phyloP scores from a whole-genome alignment of 1,140 invertebrate species.

The Spodoptera litura region DNA sequence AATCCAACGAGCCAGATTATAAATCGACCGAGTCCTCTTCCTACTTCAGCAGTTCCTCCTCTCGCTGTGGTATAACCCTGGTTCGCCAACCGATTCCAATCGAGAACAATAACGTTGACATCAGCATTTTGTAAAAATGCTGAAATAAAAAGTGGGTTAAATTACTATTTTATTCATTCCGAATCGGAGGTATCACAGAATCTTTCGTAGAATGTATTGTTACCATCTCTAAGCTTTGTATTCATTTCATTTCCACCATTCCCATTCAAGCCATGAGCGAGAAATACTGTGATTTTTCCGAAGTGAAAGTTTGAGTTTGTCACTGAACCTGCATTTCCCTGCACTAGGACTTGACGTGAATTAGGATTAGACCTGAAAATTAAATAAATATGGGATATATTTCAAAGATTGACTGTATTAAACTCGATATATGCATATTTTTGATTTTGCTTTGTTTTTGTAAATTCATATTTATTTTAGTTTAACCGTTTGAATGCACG shows the following conservation, averaged over 20 bases:
- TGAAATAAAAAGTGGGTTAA: constrained; percentile 46
- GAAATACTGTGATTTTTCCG: constrained; percentile 73
- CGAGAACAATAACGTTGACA: constrained; percentile 88
- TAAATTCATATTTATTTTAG: no score
- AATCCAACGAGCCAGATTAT: constrained; percentile 81
- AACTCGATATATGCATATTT: no score
- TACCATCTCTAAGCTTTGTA: constrained; percentile 71
- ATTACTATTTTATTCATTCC: no score
- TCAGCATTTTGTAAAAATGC: constrained; percentile 87
- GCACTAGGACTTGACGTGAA: constrained; percentile 49
- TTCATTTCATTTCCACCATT: constrained; percentile 69
- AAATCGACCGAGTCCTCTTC: constrained; percentile 82
- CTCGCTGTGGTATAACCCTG: constrained; percentile 85
- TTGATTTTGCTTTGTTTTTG: no score
- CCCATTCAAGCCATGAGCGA: constrained; percentile 87
- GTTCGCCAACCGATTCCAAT: constrained; percentile 88
- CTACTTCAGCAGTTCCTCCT: constrained; percentile 78
- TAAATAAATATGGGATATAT: no score
- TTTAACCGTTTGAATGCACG: no score
- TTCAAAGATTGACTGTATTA: no score
- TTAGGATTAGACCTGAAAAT: constrained; percentile 58
- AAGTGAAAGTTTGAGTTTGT: constrained; percentile 64
- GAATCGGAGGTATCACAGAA: no score
- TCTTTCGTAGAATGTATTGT: constrained; percentile 18
- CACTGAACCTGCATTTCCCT: constrained; percentile 48